A percentile compares a stretch with the other conserved stretches of the same genome.
These are phyloP conservation scores for Apamea sordens DNA, from an alignment of 2,888 invertebrate genomes.

Conservation along the genomic window DNA sequence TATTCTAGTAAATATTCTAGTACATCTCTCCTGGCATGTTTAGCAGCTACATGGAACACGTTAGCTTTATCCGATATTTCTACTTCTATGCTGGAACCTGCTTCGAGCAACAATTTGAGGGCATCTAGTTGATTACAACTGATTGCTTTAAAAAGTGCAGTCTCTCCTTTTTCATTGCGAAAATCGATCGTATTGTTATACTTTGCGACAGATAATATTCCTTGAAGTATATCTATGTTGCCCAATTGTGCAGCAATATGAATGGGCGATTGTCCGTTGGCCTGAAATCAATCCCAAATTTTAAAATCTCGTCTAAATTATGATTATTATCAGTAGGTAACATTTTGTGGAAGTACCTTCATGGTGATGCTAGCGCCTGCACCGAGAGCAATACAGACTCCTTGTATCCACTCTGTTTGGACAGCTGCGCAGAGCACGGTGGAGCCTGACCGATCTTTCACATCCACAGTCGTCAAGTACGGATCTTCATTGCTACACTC, in stretches of 20 bases:
- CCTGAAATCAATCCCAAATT: constrained; percentile 27
- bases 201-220: constrained; percentile 79
- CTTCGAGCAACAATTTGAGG: constrained; percentile 79
- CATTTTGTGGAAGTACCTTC: constrained; percentile 43
- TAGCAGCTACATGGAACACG: constrained; percentile 80
- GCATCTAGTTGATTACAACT: constrained; percentile 77
- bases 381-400: constrained; percentile 84
- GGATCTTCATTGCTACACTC: constrained; percentile 33
- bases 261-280: constrained; percentile 72
- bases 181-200: constrained; percentile 70
- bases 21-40: constrained; percentile 85
- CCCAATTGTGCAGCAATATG: constrained; percentile 85
- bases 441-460: constrained; percentile 54
- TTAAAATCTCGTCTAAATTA: not conserved
- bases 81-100: constrained; percentile 81
- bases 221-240: constrained; percentile 81
- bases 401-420: constrained; percentile 81
- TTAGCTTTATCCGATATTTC: constrained; percentile 80
- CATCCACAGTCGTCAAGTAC: constrained; percentile 50
- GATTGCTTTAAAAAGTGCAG: constrained; percentile 84
- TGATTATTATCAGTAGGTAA: not conserved
- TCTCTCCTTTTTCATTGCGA: constrained; percentile 79
- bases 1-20: constrained; percentile 85
- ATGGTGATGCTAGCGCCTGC: constrained; percentile 85
- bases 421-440: constrained; percentile 85